Conservation (phyloP, 2,113 vertebrate genomes). For the Actinemys pallida region DNA sequence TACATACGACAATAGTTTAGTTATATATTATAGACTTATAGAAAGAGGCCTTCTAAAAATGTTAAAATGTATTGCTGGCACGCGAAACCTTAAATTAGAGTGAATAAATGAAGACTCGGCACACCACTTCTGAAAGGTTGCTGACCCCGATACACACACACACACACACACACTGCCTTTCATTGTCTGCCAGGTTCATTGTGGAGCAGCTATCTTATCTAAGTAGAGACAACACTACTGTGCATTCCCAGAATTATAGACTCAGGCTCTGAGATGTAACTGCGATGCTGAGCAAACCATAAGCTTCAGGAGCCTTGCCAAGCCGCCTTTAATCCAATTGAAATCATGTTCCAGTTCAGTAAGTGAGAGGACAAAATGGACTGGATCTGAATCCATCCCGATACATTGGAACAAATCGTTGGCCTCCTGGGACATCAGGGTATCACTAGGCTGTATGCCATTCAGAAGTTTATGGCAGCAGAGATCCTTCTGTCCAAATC, state of each 20-base stretch:
- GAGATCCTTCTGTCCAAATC: background rate
- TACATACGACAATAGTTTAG: no score
- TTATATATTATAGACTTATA: no score
- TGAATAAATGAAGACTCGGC: no score
- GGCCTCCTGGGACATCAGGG: no score
- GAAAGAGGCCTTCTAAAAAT: no score
- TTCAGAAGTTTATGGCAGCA: background rate
- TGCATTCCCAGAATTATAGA: background rate
- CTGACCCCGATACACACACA: no score
- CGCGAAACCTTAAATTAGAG: no score
- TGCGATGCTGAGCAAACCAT: background rate
- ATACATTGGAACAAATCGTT: background rate
- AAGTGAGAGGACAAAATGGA: background rate
- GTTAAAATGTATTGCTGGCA: no score
- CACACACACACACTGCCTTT: background rate
- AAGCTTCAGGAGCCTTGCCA: background rate
- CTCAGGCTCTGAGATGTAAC: background rate
- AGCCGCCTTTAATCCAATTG: background rate
- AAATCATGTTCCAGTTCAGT: background rate
- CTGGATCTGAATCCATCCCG: background rate
- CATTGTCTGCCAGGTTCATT: background rate
- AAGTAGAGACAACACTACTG: background rate
- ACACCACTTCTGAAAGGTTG: no score
- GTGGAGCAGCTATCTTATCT: background rate
- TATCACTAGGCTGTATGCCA: no score